Conservation (phyloP, 2,888 invertebrate species). For the Phasia obesa region DNA sequence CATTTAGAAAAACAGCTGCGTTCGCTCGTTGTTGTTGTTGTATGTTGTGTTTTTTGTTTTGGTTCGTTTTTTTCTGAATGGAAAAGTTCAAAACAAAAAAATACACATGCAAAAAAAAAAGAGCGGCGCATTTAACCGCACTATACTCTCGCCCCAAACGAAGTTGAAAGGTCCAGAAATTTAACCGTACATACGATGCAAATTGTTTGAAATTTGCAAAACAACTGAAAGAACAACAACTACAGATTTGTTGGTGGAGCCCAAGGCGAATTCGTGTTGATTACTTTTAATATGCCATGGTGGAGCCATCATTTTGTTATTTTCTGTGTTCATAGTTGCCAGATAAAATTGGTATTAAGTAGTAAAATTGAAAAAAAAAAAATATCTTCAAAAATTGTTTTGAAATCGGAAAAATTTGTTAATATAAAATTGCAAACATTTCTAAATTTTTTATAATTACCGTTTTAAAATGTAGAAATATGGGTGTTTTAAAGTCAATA, state of each 20-base stretch:
- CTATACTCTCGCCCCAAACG: conserved; percentile 42
- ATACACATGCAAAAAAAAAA: conserved; percentile 62
- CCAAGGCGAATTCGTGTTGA: background rate
- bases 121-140: conserved; percentile 65
- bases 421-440: no score
- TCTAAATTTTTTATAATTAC: no score
- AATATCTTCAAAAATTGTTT: no score
- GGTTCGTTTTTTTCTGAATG: conserved; percentile 71
- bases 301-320: background rate
- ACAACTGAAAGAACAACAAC: conserved; percentile 59
- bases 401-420: no score
- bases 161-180: background rate
- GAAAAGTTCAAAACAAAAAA: conserved; percentile 71
- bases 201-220: conserved; percentile 65
- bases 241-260: conserved; percentile 53
- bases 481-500: no score
- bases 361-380: no score
- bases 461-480: no score
- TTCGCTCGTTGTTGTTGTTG: conserved; percentile 55
- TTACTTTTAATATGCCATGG: background rate
- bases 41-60: conserved; percentile 69
- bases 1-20: conserved; percentile 71
- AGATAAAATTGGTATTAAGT: no score
- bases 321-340: no score
- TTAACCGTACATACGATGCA: conserved; percentile 47